Base-by-base conservation (phyloP, 2,888 invertebrate genomes). In the Therioaphis trifolii region DNA sequence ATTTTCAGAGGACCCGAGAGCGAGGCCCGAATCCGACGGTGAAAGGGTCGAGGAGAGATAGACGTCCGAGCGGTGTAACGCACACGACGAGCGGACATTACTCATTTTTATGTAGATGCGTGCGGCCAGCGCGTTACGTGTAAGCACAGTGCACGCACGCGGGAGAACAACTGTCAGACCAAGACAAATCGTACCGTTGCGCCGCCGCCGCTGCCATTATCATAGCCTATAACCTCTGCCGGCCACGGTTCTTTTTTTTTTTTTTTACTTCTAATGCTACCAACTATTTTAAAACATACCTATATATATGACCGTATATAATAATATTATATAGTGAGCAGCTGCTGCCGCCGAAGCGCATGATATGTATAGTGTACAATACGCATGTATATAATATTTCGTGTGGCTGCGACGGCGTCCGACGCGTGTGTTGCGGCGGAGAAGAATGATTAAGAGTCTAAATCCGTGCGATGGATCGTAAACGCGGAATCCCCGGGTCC, bases 111-210 rank as follows among this genome's bases (percentile, higher is more conserved):
- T 72, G 61, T 63, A 82, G 80, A 72, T 63, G 29, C 46, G 78
- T 15, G 63, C 9, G n/a, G 49, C 66, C 72, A 58, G 68, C 71
- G 68, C 24, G 68, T 78, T 78, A 68, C 78, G 52, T 78, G 49
- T 4, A 15, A 2, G 2, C 21, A 29, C 29, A 52, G 15, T 49
- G 49, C 49, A 72, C 14, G 11, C 72, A 80, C 24, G 35, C 82
- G 52, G 61, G 61, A 82, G 35, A 49, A 63, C 63, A 40, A 74
- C 72, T 74, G 82, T 82, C 82, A 74, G 61, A 72, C 71, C 24
- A 63, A 82, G 82, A 82, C 82, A 82, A 82, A 82, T 82, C 82
- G 82, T 63, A 74, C 82, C 52, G 24, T 71, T 12, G 71, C 29
- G 27, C 55, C 72, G 63, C 82, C 49, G 24, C 80, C 14, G 71